Base-by-base conservation (phyloP, 2,888 invertebrate genomes). In the Perithous albicinctus region DNA sequence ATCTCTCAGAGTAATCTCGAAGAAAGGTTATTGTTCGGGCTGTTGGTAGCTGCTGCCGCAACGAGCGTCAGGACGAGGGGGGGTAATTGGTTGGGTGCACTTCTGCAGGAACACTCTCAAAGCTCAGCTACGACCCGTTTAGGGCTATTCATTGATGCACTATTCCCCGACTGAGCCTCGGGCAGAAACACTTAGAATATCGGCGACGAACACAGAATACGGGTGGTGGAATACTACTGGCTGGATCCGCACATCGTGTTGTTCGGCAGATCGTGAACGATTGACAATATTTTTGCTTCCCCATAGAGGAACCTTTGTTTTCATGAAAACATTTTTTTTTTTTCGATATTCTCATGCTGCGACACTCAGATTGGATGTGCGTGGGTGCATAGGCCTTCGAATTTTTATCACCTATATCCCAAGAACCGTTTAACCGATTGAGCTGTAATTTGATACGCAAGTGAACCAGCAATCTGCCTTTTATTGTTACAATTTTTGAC, bases 1-100 rank as follows among this genome's bases (percentile, higher is more conserved):
- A 82, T 82, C 82, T 70, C 75, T 38, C 66, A 10, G 78, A 82
- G 82, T 82, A 82, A 76, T 82, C 82, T 78, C 82, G 75, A 82
- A 82, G 78, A 78, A 82, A 78, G 78, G 75, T 61, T 76, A 82
- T 82, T 82, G 82, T 82, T 54, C 67, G 75, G 59, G 75, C 78
- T 63, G 82, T 41, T 75, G 66, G 81, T 59, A 78, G 69, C 69
- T 78, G 66, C 61, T 78, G 72, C 35, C 51, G 59, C 32, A 41
- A 35, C 70, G 18, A 43, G 32, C 26, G 18, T 26, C 29, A 26
- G n/a, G n/a, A n/a, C n/a, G n/a, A 41, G 43, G 54, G 18, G 61
- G 66, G 69, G 61, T 76, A 82, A 82, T 82, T 82, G 82, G 66
- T 82, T 43, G 82, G 78, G 66, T 67, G 61, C 67, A 72, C 75